phyloP scores from a whole-genome alignment of 2,113 vertebrate species.

The Apteryx mantelli region DNA sequence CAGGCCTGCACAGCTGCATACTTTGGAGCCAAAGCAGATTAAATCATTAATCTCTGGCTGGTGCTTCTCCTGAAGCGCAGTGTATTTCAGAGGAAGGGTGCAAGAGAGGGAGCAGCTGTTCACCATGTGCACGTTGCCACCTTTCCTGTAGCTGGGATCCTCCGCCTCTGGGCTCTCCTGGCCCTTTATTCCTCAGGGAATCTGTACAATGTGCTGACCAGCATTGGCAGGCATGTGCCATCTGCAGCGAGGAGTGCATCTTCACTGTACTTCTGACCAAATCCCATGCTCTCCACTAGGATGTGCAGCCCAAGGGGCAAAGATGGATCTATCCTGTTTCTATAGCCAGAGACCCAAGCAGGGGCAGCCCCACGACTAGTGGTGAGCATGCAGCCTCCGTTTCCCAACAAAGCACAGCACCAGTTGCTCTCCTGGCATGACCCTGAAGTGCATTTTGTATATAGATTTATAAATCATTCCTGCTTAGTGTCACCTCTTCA shows the following conservation, averaged over 20 bases:
- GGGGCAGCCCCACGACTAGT: not conserved
- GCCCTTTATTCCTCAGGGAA: not conserved
- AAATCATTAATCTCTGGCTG: not conserved
- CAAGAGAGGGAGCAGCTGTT: not conserved
- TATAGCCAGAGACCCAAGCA: not conserved
- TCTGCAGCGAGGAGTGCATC: not conserved
- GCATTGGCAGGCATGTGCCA: not conserved
- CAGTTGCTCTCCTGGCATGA: not conserved
- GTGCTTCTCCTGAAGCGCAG: not conserved
- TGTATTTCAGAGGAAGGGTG: not conserved
- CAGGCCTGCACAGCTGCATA: not conserved
- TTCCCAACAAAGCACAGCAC: not conserved
- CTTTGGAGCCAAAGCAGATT: not conserved
- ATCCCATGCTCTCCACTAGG: not conserved
- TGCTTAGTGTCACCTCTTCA: not conserved
- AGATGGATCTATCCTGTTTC: not conserved
- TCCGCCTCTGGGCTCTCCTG: not conserved
- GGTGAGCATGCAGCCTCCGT: not conserved
- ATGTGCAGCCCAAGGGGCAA: not conserved
- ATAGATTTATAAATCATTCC: not conserved
- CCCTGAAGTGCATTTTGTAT: not conserved
- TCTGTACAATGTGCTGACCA: not conserved
- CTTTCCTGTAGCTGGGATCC: not conserved
- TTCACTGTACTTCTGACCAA: not conserved
- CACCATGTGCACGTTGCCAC: not conserved